Conservation (phyloP, 2,113 vertebrate genomes). For the Cynocephalus volans region DNA sequence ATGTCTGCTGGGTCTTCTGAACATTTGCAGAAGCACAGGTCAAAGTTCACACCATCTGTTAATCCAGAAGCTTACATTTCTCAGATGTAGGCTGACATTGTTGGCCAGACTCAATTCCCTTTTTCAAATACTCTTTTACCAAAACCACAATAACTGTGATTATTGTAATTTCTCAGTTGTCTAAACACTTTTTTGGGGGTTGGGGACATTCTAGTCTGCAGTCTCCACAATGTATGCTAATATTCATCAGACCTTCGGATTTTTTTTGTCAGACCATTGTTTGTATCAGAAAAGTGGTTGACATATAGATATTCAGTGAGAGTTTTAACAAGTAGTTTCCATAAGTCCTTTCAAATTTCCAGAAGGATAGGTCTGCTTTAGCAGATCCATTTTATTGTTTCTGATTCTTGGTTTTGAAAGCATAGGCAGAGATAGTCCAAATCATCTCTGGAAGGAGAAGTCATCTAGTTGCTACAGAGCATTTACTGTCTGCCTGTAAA, state of each 20-base stretch:
- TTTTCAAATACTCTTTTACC: neutral
- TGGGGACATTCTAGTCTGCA: neutral
- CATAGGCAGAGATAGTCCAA: neutral
- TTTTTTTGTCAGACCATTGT: neutral
- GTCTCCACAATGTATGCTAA: neutral
- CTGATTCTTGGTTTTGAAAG: conserved; percentile 44
- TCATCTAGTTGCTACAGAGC: neutral
- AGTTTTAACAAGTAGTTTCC: neutral
- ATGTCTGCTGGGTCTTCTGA: neutral
- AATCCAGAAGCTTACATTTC: neutral
- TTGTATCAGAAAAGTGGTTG: neutral
- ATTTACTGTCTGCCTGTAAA: neutral
- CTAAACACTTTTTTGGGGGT: neutral
- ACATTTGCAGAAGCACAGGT: neutral
- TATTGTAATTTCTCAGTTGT: neutral
- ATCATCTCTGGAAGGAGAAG: neutral
- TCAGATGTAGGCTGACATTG: too few species aligned
- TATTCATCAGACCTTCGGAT: neutral
- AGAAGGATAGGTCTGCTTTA: neutral
- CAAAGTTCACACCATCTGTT: neutral
- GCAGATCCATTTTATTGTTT: conserved; percentile 17
- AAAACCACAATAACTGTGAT: neutral
- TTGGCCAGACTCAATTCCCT: neutral
- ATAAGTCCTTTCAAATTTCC: neutral
- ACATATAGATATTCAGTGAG: neutral